These are phyloP conservation scores for Furnarius figulus DNA, from an alignment of 2,113 vertebrate species.

Conservation along the genomic window DNA sequence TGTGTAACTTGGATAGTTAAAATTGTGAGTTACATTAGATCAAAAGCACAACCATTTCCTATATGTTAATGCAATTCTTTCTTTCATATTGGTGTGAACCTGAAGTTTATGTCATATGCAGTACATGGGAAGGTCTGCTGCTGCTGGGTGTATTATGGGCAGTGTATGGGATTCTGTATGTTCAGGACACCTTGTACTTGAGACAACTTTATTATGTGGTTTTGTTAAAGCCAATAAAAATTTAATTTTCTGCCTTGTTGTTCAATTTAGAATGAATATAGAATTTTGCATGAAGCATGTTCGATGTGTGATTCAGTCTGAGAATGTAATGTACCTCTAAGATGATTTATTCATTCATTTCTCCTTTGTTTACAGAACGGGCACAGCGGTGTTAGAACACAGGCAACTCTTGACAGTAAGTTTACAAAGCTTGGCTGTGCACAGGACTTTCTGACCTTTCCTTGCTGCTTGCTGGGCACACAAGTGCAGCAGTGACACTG, in stretches of 20 bases:
- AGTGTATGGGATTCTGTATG: background rate
- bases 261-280: background rate
- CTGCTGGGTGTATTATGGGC: slow-evolving; percentile 17
- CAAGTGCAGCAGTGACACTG: background rate
- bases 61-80: slow-evolving; percentile 48
- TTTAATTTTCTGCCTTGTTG: background rate
- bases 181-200: slow-evolving; percentile 22
- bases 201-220: background rate
- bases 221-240: background rate
- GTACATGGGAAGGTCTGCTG: slow-evolving; percentile 9
- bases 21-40: slow-evolving; percentile 63
- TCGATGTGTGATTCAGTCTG: background rate
- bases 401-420: slow-evolving; percentile 89
- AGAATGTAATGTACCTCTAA: background rate
- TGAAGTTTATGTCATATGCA: background rate
- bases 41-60: slow-evolving; percentile 56
- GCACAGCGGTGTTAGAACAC: slow-evolving; percentile 82
- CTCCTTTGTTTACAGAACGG: slow-evolving; percentile 83
- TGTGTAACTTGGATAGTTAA: slow-evolving; percentile 66
- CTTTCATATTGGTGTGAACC: slow-evolving; percentile 8
- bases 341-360: background rate
- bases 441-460: background rate
- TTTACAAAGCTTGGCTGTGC: slow-evolving; percentile 14
- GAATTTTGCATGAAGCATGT: slow-evolving; percentile 36
- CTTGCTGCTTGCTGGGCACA: background rate